Conservation (phyloP, 2,888 invertebrate species). For the Tachina grossa region DNA sequence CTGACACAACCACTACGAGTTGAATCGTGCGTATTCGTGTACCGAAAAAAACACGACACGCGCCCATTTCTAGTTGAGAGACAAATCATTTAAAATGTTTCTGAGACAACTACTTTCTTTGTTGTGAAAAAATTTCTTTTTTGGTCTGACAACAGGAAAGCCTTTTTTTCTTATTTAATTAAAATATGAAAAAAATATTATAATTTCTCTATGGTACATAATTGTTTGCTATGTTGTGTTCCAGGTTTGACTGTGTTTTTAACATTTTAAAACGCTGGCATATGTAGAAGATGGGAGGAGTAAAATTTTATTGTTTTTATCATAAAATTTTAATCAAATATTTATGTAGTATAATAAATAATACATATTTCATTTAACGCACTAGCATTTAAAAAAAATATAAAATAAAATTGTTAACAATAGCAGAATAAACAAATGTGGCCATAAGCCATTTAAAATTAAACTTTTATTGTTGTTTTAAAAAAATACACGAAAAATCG, state of each 20-base stretch:
- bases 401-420: slow-evolving; percentile 8
- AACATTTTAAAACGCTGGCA: slow-evolving; percentile 21
- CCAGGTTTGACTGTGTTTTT: neutral
- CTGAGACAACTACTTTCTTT: neutral
- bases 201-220: neutral
- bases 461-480: slow-evolving; percentile 51
- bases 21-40: no score
- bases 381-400: slow-evolving; percentile 5
- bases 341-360: slow-evolving; percentile 12
- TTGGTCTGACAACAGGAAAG: slow-evolving; percentile 15
- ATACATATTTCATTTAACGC: slow-evolving; percentile 21
- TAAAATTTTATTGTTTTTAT: slow-evolving; percentile 6
- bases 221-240: neutral
- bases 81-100: neutral
- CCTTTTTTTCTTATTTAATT: slow-evolving; percentile 32
- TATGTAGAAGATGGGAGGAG: neutral
- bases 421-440: slow-evolving; percentile 20
- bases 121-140: neutral
- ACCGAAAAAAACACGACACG: no score
- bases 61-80: no score
- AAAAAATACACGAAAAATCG: slow-evolving; percentile 25
- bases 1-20: no score
- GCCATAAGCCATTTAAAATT: slow-evolving; percentile 59
- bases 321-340: slow-evolving; percentile 53
- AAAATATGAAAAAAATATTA: neutral